Base-by-base conservation (phyloP, 2,888 invertebrate genomes). In the Globia sparganii region DNA sequence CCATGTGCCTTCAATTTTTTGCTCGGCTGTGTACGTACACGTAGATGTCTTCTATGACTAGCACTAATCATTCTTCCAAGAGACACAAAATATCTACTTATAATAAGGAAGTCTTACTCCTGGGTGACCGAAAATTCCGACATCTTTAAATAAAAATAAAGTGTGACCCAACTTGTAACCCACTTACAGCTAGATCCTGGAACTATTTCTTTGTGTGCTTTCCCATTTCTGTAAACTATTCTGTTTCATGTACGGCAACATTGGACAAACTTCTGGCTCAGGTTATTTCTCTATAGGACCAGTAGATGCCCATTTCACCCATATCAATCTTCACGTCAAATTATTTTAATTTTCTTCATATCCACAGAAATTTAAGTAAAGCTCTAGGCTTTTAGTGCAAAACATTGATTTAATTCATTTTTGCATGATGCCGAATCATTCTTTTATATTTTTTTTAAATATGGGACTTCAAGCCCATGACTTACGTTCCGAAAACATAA, bases 241-340 rank as follows among this genome's bases (percentile, higher is more conserved):
- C 86, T 84, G 86, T 84, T 84, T 83, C 84, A 84, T 84, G 84
- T 84, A 84, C 37, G 86, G 84, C 84, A 37, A 84, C 84, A 67
- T 83, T 84, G 84, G 87, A 86, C 64, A 80, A 84, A 80, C 85
- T 71, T 80, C 87, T 80, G 86, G 40, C 74, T 83, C 84, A 84
- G 84, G 84, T 84, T 84, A 61, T 61, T 67, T 84, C 34, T 72
- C 65, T 70, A n/a, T 46, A 80, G 75, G 72, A 77, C 82, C 82
- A 82, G 70, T 83, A 85, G 83, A 62, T 69, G n/a, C 1, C 43
- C 85, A 85, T 75, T 43, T 46, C 58, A 37, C n/a, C 28, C 49
- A 81, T 40, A 40, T 61, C 59, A 75, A 75, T 72, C 18, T 1
- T 69, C 15, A 74, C 28, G 28, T 67, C 58, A 67, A 43, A 37